Percentiles rank a stretch among this genome's conserved stretches.
phyloP scores from a whole-genome alignment of 2,113 vertebrate species.

The Taxidea taxus region DNA sequence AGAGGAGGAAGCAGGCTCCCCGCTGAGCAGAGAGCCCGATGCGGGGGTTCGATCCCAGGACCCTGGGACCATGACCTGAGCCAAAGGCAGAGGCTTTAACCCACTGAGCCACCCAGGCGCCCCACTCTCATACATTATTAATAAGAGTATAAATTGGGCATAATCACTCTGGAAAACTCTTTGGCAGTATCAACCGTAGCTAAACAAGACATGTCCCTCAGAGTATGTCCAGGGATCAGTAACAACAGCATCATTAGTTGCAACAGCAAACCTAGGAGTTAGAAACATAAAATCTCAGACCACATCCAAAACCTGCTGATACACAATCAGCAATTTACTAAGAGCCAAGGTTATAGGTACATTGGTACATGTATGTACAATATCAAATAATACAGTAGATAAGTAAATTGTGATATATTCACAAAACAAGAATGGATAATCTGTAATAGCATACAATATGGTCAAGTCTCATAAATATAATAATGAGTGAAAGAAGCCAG shows the following conservation, averaged over 20 bases:
- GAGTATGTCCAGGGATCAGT: neutral
- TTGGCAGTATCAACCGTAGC: neutral
- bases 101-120: too few species aligned
- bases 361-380: too few species aligned
- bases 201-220: neutral
- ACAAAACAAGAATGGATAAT: neutral
- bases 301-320: neutral
- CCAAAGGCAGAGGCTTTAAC: too few species aligned
- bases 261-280: neutral
- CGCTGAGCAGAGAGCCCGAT: too few species aligned
- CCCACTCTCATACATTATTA: neutral
- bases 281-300: neutral
- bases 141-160: neutral
- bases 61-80: too few species aligned
- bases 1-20: too few species aligned
- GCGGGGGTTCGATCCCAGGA: too few species aligned
- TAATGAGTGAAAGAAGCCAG: neutral
- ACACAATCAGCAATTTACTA: neutral
- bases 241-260: neutral
- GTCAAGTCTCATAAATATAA: neutral
- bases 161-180: neutral
- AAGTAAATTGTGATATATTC: neutral
- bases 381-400: neutral
- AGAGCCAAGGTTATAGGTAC: neutral
- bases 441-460: neutral